These are phyloP conservation scores for Nycticorax nycticorax DNA, from an alignment of 2,113 vertebrate genomes.

Conservation along the genomic window DNA sequence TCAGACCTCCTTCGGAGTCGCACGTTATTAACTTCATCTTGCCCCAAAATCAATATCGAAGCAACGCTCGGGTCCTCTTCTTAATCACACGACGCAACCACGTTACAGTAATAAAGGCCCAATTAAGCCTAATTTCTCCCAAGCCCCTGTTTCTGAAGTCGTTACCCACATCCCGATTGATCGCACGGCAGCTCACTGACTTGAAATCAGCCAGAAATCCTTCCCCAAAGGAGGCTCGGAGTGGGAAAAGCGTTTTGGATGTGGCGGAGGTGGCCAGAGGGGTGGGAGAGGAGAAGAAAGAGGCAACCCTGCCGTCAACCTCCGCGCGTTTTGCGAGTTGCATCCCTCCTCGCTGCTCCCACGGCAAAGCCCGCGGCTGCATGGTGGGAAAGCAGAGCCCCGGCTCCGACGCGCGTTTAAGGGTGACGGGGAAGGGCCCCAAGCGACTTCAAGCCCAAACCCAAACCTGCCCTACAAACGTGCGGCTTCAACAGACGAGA, in stretches of 20 bases:
- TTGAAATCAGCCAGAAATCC: neutral
- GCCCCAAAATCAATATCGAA: neutral
- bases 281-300: no score
- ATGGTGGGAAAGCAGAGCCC: rapidly evolving
- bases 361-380: no score
- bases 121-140: neutral
- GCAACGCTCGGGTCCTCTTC: rapidly evolving
- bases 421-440: neutral
- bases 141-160: neutral
- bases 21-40: neutral
- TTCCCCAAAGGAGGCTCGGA: rapidly evolving
- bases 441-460: no score
- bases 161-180: rapidly evolving
- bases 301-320: no score
- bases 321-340: rapidly evolving
- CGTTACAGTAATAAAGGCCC: neutral
- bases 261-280: neutral
- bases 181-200: rapidly evolving
- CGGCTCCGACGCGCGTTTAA: rapidly evolving
- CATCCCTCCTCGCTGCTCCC: neutral
- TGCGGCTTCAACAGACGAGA: rapidly evolving
- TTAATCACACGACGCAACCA: neutral
- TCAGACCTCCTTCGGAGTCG: neutral
- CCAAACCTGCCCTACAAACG: no score
- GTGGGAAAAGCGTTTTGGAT: neutral